Conservation (phyloP, 2,888 invertebrate genomes). For the Acronicta psi region DNA sequence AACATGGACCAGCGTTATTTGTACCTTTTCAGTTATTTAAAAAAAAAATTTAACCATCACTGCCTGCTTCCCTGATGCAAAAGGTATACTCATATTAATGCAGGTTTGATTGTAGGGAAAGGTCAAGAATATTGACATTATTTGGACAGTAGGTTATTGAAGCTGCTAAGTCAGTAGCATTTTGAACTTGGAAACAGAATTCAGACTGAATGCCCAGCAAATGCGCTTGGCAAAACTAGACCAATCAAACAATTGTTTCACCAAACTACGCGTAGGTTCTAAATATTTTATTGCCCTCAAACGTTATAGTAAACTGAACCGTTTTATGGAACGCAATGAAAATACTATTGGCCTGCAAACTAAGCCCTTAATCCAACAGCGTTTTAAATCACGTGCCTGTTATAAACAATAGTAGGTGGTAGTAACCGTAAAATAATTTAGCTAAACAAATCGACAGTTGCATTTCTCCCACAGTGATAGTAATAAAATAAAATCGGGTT, state of each 20-base stretch:
- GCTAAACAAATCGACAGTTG: constrained; percentile 76
- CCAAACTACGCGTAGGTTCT: background rate
- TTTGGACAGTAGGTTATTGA: too few species aligned
- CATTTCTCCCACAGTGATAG: constrained; percentile 69
- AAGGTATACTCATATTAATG: too few species aligned
- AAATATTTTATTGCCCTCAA: constrained; percentile 8
- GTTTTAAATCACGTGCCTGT: constrained; percentile 51
- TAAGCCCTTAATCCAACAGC: constrained; percentile 32
- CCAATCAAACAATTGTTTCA: constrained; percentile 36
- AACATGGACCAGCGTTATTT: too few species aligned
- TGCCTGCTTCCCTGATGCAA: too few species aligned
- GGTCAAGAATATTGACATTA: too few species aligned
- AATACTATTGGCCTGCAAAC: constrained; percentile 22
- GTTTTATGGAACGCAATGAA: constrained; percentile 13
- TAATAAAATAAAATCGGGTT: constrained; percentile 81
- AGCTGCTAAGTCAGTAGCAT: too few species aligned
- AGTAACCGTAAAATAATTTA: constrained; percentile 75
- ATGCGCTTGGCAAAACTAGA: too few species aligned
- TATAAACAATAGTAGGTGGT: constrained; percentile 61
- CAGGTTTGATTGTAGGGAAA: too few species aligned
- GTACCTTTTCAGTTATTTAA: too few species aligned
- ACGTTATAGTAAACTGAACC: constrained; percentile 5
- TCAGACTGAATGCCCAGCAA: too few species aligned
- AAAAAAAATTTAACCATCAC: too few species aligned
- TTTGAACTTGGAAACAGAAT: too few species aligned